Percentiles rank a stretch among this genome's conserved stretches.
Conservation (phyloP, 2,888 invertebrate species). For the Antheraea yamamai region DNA sequence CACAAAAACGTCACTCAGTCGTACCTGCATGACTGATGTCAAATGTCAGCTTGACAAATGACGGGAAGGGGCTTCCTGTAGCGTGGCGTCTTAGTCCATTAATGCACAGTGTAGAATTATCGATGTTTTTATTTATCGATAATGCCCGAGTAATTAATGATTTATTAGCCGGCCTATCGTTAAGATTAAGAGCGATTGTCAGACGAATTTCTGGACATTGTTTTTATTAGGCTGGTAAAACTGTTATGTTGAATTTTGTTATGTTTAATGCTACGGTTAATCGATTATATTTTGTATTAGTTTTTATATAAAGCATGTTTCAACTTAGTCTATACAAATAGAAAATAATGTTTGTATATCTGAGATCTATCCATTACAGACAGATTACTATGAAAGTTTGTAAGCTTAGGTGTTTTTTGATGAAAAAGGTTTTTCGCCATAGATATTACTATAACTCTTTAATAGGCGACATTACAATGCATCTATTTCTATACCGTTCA, state of each 20-base stretch:
- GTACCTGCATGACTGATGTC: conserved; percentile 73
- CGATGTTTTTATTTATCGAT: conserved; percentile 57
- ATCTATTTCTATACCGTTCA: no score
- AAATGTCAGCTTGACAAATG: conserved; percentile 78
- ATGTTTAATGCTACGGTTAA: neutral
- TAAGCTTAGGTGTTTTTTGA: no score
- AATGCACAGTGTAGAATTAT: conserved; percentile 52
- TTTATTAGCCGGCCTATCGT: conserved; percentile 38
- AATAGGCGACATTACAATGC: no score
- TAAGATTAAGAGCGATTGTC: conserved; percentile 40
- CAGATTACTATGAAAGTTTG: no score
- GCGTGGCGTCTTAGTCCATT: conserved; percentile 63
- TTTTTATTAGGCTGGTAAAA: conserved; percentile 4
- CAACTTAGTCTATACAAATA: neutral
- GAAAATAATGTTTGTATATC: no score
- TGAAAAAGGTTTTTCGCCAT: no score
- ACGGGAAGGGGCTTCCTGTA: conserved; percentile 71
- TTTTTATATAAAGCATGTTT: neutral
- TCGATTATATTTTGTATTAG: neutral
- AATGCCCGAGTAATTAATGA: conserved; percentile 57
- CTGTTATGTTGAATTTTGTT: neutral
- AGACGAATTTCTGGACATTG: conserved; percentile 2
- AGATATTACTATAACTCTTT: no score
- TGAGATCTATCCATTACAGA: no score
- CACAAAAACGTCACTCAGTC: conserved; percentile 39